Conservation (phyloP, 2,113 vertebrate species). For the Amia ocellicauda region DNA sequence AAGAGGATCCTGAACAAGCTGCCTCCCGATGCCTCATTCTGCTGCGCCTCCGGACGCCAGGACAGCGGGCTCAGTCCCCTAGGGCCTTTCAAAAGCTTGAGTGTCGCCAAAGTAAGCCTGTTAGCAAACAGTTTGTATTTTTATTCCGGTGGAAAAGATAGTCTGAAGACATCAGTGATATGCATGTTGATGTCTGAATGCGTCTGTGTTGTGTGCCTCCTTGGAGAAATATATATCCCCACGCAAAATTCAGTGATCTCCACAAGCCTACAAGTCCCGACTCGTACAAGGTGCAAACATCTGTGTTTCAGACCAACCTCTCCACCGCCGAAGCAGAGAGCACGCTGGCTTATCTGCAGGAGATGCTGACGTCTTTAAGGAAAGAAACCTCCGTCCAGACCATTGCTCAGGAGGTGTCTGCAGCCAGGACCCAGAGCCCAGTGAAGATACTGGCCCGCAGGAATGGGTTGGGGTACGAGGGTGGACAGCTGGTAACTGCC, state of each 20-base stretch:
- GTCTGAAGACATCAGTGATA: too few relatives aligned
- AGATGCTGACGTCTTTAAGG: conserved; percentile 35
- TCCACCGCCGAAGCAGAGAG: conserved; percentile 36
- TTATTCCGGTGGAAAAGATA: too few relatives aligned
- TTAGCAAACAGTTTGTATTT: too few relatives aligned
- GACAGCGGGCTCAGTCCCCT: conserved; percentile 23
- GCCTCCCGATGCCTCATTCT: conserved; percentile 35
- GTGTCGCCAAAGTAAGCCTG: conserved; percentile 39
- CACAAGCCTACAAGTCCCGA: too few relatives aligned
- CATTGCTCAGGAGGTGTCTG: conserved; percentile 22
- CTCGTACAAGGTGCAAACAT: too few relatives aligned
- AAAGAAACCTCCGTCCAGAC: conserved; percentile 24
- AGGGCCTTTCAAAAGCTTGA: conserved; percentile 46
- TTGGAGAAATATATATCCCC: too few relatives aligned
- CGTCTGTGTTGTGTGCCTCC: not conserved
- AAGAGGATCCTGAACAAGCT: conserved; percentile 34
- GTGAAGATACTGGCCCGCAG: conserved; percentile 51
- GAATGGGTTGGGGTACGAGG: conserved; percentile 46
- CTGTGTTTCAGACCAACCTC: conserved; percentile 43
- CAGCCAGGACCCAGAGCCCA: conserved; percentile 28
- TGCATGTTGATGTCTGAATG: conserved; percentile 10
- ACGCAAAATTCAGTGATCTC: too few relatives aligned
- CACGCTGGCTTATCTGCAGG: conserved; percentile 41
- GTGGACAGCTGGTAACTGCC: conserved; percentile 49
- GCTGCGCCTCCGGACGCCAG: conserved; percentile 41